Base-by-base conservation (phyloP, 2,797 vertebrate genomes). In the Loriculus beryllinus region DNA sequence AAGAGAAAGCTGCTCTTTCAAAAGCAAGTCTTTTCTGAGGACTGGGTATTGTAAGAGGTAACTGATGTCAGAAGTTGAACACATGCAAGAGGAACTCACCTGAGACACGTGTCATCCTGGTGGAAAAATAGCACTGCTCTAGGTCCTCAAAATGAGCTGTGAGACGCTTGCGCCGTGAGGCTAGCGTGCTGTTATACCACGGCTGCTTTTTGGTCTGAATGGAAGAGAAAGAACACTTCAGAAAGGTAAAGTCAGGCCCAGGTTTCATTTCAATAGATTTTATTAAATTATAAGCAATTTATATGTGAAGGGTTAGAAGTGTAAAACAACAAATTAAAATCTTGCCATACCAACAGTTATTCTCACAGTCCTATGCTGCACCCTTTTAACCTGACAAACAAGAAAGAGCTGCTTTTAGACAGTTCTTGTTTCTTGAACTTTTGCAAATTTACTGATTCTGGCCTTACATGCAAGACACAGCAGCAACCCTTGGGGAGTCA, bases 111-210 rank as follows among this genome's bases (percentile, higher is more conserved):
- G 99, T 99, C 99, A 99, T 99, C 95, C 99, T 99, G 95, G 98
- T 99, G 81, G 99, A 99, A 97, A 99, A 99, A 97, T 99, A 99
- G 97, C 99, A 99, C 92, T 99, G 99, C 92, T 99, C 99, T 35
- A 99, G 97, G 97, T 99, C 99, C 95, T 99, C 99, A 96, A 99
- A 99, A 81, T 99, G 99, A 95, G 99, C 99, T 0, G 99, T 99
- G 80, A 99, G 98, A 84, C 99, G 98, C 97, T 99, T 99, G 94
- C 99, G 98, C 56, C 99, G 98, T 0, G 99, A 99, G 2, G 99
- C 99, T 56, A 99, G 97, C 0, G 99, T 99, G 97, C 99, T 99
- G 97, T 99, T 99, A 95, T 99, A 99, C 99, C 99, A 99, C 0
- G 99, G 99, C 95, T 99, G 99, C 83, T 99, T 98, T 96, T 99